A percentile compares a stretch with the other conserved stretches of the same genome.
Conservation (phyloP, 2,888 invertebrate species). For the Azorinus chamasolen region DNA sequence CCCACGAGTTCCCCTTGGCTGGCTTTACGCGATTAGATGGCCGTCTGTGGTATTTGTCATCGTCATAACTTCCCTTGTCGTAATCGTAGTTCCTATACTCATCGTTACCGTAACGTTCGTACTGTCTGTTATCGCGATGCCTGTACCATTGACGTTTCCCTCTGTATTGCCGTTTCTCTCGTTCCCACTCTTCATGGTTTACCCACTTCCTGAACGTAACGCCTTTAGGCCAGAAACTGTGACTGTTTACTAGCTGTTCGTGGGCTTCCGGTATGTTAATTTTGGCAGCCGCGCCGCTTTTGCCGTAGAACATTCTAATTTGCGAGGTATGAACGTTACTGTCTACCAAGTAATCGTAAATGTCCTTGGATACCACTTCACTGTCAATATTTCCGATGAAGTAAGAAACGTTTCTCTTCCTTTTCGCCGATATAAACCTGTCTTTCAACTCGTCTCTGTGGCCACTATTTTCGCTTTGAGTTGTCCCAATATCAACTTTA, state of each 20-base stretch:
- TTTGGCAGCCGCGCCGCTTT: constrained; percentile 5
- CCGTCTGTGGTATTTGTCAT: too few species aligned
- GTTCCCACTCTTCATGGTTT: constrained; percentile 23
- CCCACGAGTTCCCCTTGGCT: too few species aligned
- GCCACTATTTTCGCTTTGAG: too few species aligned
- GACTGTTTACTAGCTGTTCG: not conserved
- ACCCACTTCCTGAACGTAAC: constrained; percentile 6
- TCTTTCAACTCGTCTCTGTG: not conserved
- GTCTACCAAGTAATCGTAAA: not conserved
- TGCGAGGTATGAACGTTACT: not conserved
- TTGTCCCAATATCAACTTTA: too few species aligned
- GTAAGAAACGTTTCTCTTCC: not conserved
- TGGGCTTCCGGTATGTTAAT: constrained; percentile 11
- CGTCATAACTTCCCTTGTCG: too few species aligned
- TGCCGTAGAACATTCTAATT: not conserved
- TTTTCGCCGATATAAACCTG: not conserved
- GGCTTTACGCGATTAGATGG: too few species aligned
- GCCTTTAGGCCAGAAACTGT: constrained; percentile 4
- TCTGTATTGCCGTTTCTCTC: not conserved
- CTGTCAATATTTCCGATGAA: not conserved
- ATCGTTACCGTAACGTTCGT: not conserved
- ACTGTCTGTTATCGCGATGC: not conserved
- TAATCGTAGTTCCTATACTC: not conserved
- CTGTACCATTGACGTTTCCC: not conserved
- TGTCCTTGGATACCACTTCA: not conserved